Percentiles rank a stretch among this genome's conserved stretches.
These are phyloP conservation scores for Pantherophis alleghaniensis DNA, from an alignment of 2,797 vertebrate genomes.

Conservation along the genomic window DNA sequence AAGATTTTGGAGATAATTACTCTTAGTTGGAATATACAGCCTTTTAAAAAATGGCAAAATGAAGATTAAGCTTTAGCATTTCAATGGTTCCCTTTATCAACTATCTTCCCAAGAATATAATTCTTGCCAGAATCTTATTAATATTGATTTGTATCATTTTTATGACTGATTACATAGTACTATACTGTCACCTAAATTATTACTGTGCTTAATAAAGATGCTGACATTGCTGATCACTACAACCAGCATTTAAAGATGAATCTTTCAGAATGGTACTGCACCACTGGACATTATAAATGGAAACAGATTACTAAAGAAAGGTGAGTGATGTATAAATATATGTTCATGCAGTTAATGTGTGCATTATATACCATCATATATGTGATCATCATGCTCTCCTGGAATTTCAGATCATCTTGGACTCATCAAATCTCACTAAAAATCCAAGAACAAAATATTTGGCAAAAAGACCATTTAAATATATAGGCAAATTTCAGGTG, in stretches of 20 bases:
- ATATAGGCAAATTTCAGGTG: neutral
- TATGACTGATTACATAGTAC: neutral
- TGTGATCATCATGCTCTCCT: constrained; percentile 3
- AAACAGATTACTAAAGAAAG: constrained; percentile 15
- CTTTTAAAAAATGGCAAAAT: neutral
- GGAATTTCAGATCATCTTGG: constrained; percentile 17
- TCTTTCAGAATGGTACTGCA: neutral
- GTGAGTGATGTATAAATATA: neutral
- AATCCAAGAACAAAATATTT: constrained; percentile 1
- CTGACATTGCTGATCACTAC: constrained; percentile 26
- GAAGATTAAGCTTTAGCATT: constrained; percentile 1
- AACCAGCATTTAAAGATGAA: constrained; percentile 9
- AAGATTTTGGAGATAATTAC: neutral
- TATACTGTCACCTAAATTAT: constrained; percentile 16
- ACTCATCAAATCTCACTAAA: neutral
- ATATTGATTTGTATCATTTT: neutral
- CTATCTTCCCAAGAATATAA: neutral
- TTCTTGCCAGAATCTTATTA: neutral
- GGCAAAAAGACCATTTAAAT: neutral
- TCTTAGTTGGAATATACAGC: neutral
- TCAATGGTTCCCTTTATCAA: neutral
- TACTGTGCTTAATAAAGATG: constrained; percentile 20
- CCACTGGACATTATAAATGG: constrained; percentile 16
- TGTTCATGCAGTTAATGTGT: neutral
- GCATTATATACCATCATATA: neutral